Evolutionary conservation across 2,797 vertebrate genomes (phyloP), one percentile per base, ranked within the genome.

Genomic region (Crocidura indochinensis): DNA sequence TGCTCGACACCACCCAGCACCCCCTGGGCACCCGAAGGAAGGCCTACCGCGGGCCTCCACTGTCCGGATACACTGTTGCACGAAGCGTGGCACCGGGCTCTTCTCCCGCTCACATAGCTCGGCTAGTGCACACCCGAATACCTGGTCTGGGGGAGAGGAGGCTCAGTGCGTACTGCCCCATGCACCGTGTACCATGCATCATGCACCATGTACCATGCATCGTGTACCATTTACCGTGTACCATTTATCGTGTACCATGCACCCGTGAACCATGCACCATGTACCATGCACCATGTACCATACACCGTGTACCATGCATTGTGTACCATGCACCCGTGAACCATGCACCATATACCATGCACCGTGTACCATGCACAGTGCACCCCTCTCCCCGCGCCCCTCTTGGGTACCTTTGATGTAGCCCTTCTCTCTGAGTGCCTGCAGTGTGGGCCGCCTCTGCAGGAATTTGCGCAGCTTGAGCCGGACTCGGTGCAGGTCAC

Each of bases 391-490:
- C 31, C 27, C 1, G 65, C 29, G 0, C 17, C 15, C 6, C n/a
- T 3, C 27, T 22, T 3, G 56, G 7, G 71, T 97, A 98, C 98
- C 98, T 97, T 96, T 97, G 96, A 99, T 99, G 98, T 99, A 99
- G 80, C 99, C 99, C 93, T 98, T 98, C 71, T 99, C 99, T 38
- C 99, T 98, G 94, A 99, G 98, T 0, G 98, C 98, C 97, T 99
- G 99, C 96, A 99, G 95, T 0, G 99, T 99, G 2, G 99, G 99
- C 2, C 99, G 97, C 88, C 98, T 98, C 97, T 98, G 98, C 26
- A 99, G 98, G 96, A 99, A 99, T 97, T 99, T 99, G 95, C 98
- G 98, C 74, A 99, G 98, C 75, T 99, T 99, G 94, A 98, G 98
- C 47, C 99, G 98, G 46, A 99, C 99, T 91, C 98, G 98, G 97